A percentile compares a stretch with the other conserved stretches of the same genome.
These are phyloP conservation scores for Apodemus speciosus DNA, from an alignment of 2,113 vertebrate species.

Conservation along the genomic window DNA sequence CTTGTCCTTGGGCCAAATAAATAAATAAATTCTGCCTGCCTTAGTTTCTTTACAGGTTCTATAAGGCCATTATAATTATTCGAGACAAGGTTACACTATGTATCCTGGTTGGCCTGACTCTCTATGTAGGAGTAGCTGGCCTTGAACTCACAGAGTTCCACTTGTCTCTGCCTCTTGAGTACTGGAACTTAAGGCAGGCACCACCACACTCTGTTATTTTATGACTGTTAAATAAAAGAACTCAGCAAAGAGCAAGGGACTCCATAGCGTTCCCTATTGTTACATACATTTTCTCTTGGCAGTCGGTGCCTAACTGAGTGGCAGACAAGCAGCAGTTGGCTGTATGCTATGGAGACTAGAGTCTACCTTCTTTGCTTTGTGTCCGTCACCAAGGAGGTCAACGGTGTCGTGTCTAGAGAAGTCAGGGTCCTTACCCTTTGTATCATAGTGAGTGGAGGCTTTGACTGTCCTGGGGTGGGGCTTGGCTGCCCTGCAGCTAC, in stretches of 20 bases:
- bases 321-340: not conserved
- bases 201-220: not conserved
- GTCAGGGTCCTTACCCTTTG: not conserved
- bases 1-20: not conserved
- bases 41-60: not conserved
- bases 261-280: not conserved
- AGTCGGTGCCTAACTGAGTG: not conserved
- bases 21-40: not conserved
- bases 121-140: not conserved
- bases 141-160: not conserved
- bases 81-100: not conserved
- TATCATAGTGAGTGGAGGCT: not conserved
- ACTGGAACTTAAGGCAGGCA: not conserved
- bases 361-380: accelerated
- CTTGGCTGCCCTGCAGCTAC: not conserved
- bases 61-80: not conserved
- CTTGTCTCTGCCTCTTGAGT: not conserved
- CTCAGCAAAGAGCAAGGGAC: not conserved
- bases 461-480: not conserved
- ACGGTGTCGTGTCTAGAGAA: not conserved
- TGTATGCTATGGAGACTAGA: accelerated
- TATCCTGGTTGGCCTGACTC: not conserved
- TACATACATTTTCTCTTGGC: not conserved
- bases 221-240: slow-evolving; percentile 4
- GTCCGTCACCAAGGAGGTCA: not conserved